Evolutionary conservation across 2,888 invertebrate genomes (phyloP).

Genomic region (Odontothrips loti): DNA sequence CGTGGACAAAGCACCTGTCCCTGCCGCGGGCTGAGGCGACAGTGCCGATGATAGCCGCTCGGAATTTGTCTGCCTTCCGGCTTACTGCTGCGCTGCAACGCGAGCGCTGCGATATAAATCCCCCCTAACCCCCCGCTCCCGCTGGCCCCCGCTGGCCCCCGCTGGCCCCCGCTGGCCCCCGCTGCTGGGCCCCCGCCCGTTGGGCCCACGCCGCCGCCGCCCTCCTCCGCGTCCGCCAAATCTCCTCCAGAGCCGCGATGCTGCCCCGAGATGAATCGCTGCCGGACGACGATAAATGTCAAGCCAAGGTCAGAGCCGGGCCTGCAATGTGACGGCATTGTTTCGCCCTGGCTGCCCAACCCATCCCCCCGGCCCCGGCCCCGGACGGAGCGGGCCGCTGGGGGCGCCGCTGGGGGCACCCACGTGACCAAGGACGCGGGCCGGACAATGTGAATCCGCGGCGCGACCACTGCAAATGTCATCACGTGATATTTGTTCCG

Average conservation of each 20-base stretch:
- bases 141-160: too few species aligned
- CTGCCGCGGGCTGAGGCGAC: too few species aligned
- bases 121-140: too few species aligned
- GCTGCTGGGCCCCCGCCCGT: not conserved
- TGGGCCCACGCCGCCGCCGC: not conserved
- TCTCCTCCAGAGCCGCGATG: not conserved
- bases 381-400: not conserved
- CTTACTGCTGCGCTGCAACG: too few species aligned
- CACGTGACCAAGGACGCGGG: not conserved
- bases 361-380: too few species aligned
- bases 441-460: not conserved
- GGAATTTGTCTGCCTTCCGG: too few species aligned
- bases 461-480: not conserved
- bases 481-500: conserved; percentile 3
- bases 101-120: too few species aligned
- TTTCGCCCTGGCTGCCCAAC: not conserved
- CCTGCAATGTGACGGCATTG: not conserved
- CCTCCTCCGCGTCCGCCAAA: not conserved
- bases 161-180: too few species aligned
- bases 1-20: too few species aligned
- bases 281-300: conserved; percentile 22
- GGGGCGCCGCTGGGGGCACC: not conserved
- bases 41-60: too few species aligned
- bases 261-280: not conserved
- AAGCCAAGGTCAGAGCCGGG: not conserved